These are phyloP conservation scores for Ascidia mentula DNA, from an alignment of 23 tunicate species.

Conservation along the genomic window DNA sequence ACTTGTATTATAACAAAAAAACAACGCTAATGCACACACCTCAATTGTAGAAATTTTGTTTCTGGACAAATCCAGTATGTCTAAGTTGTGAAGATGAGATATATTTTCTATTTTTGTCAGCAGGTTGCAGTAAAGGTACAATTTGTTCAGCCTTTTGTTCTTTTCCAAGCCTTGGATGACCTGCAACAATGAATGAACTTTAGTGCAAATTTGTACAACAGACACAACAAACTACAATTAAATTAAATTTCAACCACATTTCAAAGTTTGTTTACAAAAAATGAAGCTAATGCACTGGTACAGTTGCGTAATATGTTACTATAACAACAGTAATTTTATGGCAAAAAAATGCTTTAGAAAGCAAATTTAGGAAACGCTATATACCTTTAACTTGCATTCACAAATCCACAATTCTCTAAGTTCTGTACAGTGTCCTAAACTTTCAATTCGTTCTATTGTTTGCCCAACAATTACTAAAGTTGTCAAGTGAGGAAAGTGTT, in stretches of 20 bases:
- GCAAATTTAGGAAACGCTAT: neutral
- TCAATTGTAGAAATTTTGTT: slow-evolving; percentile 50
- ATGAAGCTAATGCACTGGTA: too few relatives aligned
- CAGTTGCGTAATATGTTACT: too few relatives aligned
- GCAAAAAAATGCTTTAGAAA: too few relatives aligned
- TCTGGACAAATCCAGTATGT: slow-evolving; percentile 61
- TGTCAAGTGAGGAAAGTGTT: slow-evolving; percentile 77
- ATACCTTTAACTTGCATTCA: slow-evolving; percentile 85
- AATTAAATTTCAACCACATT: too few relatives aligned
- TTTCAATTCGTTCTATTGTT: slow-evolving; percentile 42
- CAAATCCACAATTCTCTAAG: slow-evolving; percentile 85
- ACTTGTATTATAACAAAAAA: neutral
- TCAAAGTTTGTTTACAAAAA: too few relatives aligned
- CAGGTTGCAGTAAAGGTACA: slow-evolving; percentile 66
- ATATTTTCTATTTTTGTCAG: slow-evolving; percentile 78
- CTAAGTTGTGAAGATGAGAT: slow-evolving; percentile 52
- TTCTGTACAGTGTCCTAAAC: slow-evolving; percentile 47
- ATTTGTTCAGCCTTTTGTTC: slow-evolving; percentile 55
- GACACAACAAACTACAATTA: too few relatives aligned
- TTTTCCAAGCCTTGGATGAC: slow-evolving; percentile 65
- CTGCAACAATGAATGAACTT: slow-evolving; percentile 61
- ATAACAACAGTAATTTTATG: too few relatives aligned
- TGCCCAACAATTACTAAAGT: slow-evolving; percentile 78
- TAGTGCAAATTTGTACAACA: too few relatives aligned
- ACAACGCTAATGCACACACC: slow-evolving; percentile 15